Percentiles rank a stretch among this genome's conserved stretches.
Evolutionary conservation across 2,888 invertebrate genomes (phyloP).

Genomic region (Troides aeacus): DNA sequence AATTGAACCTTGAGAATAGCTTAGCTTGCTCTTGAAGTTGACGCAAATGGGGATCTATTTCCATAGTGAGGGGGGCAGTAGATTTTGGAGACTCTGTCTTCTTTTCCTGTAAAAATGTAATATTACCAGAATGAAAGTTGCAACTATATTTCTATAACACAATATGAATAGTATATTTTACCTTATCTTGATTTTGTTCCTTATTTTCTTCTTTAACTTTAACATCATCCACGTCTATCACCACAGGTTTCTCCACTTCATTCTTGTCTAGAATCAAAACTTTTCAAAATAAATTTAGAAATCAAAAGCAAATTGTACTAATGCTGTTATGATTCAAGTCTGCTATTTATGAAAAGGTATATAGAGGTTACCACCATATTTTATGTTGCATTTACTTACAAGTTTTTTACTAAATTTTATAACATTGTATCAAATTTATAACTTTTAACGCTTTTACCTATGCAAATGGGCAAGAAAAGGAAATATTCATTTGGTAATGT

Average conservation of each 20-base stretch:
- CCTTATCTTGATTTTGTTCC: constrained; percentile 35
- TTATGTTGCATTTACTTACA: too few relatives aligned
- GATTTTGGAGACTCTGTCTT: constrained; percentile 64
- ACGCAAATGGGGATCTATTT: constrained; percentile 73
- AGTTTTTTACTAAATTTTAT: too few relatives aligned
- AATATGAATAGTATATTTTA: neutral
- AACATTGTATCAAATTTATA: too few relatives aligned
- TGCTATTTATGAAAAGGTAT: too few relatives aligned
- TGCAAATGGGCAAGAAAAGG: too few relatives aligned
- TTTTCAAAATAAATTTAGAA: neutral
- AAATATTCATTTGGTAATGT: too few relatives aligned
- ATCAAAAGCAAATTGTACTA: too few relatives aligned
- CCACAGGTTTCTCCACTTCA: constrained; percentile 63
- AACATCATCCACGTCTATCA: constrained; percentile 69
- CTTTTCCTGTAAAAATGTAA: constrained; percentile 44
- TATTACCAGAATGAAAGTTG: neutral
- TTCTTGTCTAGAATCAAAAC: constrained; percentile 54
- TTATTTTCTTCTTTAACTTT: constrained; percentile 73
- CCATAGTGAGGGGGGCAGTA: constrained; percentile 72
- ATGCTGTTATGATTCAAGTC: too few relatives aligned
- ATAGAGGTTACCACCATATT: too few relatives aligned
- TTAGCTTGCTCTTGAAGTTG: constrained; percentile 79
- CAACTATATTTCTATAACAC: neutral
- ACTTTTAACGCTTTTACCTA: too few relatives aligned
- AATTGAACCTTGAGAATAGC: constrained; percentile 72